phyloP scores from a whole-genome alignment of 1,140 invertebrate genomes.

The Anastrepha ludens region DNA sequence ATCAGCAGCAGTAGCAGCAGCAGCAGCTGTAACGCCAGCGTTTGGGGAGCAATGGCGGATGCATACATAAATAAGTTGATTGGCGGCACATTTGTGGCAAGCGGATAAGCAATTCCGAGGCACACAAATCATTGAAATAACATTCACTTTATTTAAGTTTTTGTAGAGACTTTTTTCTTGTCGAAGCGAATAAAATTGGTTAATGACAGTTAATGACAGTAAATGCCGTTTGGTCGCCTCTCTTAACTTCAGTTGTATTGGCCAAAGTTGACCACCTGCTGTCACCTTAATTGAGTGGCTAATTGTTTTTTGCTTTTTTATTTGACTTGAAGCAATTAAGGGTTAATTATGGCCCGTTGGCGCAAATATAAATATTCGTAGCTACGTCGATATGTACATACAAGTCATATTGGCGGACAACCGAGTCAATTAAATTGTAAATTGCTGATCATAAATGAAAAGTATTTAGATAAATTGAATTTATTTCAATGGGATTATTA shows the following conservation, averaged over 20 bases:
- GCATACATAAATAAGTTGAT: conserved; percentile 24
- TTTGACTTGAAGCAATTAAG: conserved; percentile 47
- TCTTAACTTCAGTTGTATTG: not conserved
- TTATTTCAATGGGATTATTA: not conserved
- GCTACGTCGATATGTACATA: not conserved
- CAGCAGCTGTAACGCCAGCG: not conserved
- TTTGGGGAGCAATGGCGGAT: not conserved
- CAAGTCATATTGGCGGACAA: conserved; percentile 7
- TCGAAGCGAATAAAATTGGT: conserved; percentile 20
- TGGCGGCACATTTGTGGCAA: conserved; percentile 39
- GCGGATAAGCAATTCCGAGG: conserved; percentile 49
- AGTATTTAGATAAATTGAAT: conserved; percentile 42
- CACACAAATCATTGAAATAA: conserved; percentile 40
- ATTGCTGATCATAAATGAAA: conserved; percentile 5
- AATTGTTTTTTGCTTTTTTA: conserved; percentile 43
- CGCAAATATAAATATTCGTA: not conserved
- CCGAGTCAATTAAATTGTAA: conserved; percentile 7
- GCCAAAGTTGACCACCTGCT: conserved; percentile 40
- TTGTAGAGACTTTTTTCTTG: not conserved
- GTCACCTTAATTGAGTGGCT: conserved; percentile 47
- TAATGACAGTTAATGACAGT: conserved; percentile 48
- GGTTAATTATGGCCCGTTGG: conserved; percentile 39
- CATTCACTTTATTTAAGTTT: conserved; percentile 36
- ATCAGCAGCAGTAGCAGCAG: no score
- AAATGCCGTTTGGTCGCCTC: conserved; percentile 33